Base-by-base conservation (phyloP, 1,140 invertebrate species). In the Papilio machaon region DNA sequence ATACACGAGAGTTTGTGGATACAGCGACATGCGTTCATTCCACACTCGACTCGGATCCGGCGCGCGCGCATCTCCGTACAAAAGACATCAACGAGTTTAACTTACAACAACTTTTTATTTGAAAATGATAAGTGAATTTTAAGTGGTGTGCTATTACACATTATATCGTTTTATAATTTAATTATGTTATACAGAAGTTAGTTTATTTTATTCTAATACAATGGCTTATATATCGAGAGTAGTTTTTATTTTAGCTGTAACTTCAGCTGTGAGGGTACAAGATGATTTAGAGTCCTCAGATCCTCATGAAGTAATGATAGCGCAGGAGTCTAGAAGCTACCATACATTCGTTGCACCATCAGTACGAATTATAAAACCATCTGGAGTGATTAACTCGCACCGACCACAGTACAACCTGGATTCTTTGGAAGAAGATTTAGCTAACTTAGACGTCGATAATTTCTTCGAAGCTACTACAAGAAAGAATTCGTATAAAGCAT, bases 331-430 rank as follows among this genome's bases (percentile, higher is more conserved):
- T 13, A 87, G 90, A 58, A 87, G 91, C 30, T 91, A 92, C 74
- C 90, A 92, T 77, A 91, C 91, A 2, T 73, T 91, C 13, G 91
- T 91, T 7, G 88, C 91, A 38, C 89, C 92, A 11, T 88, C 91
- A 0, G 83, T 94, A 35, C 89, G 83, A 75, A 93, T 93, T 46
- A 67, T 91, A 4, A 94, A 94, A 58, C 93, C 94, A 2, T 88
- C 77, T 46, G 90, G 91, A 19, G 86, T 94, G 2, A 95, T 91
- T 1, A 95, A 95, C 80, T 95, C 95, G 0, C 95, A 95, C 52
- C 85, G 93, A 60, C 95, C 93, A 0, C 95, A 95, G 73, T 95
- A 94, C 35, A 91, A 94, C 35, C 30, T 93, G 70, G 93, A 94
- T 77, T 94, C 93, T 9, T 80, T 91, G 30, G 93, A 94, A 81